A percentile compares a stretch with the other conserved stretches of the same genome.
Evolutionary conservation across 2,797 vertebrate genomes (phyloP).

Genomic region (Peromyscus attwateri): DNA sequence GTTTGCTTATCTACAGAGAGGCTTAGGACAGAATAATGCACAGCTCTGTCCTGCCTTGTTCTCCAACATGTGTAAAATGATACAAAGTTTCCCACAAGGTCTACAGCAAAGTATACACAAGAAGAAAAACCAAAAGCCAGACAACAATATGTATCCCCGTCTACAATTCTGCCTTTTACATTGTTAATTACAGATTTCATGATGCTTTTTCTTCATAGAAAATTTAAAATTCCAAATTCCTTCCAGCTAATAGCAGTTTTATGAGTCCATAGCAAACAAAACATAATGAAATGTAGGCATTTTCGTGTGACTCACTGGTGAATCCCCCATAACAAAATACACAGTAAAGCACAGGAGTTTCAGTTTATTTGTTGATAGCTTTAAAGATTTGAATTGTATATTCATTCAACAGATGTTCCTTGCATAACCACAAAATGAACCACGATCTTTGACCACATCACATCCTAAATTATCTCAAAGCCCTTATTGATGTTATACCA

Average conservation of each 20-base stretch:
- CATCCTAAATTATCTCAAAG: constrained; percentile 29
- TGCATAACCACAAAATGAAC: not conserved
- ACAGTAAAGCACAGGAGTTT: constrained; percentile 1
- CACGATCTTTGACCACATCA: not conserved
- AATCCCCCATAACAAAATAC: constrained; percentile 37
- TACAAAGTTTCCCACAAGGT: not conserved
- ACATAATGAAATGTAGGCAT: not conserved
- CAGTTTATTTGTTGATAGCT: not conserved
- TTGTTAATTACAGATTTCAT: not conserved
- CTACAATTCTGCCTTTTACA: constrained; percentile 20
- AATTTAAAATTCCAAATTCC: constrained; percentile 37
- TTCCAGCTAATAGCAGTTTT: not conserved
- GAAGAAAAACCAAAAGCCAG: not conserved
- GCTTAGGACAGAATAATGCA: not conserved
- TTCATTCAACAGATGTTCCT: constrained; percentile 8
- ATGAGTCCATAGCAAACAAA: not conserved
- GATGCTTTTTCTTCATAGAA: not conserved
- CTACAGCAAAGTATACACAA: constrained; percentile 1
- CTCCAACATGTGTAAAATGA: not conserved
- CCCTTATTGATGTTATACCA: not conserved
- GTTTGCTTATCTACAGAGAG: not conserved
- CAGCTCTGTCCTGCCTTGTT: not conserved
- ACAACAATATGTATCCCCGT: not conserved
- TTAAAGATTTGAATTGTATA: not conserved
- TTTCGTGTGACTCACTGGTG: not conserved